Conservation (phyloP, 1,140 invertebrate species). For the Drosophila lacertosa region DNA sequence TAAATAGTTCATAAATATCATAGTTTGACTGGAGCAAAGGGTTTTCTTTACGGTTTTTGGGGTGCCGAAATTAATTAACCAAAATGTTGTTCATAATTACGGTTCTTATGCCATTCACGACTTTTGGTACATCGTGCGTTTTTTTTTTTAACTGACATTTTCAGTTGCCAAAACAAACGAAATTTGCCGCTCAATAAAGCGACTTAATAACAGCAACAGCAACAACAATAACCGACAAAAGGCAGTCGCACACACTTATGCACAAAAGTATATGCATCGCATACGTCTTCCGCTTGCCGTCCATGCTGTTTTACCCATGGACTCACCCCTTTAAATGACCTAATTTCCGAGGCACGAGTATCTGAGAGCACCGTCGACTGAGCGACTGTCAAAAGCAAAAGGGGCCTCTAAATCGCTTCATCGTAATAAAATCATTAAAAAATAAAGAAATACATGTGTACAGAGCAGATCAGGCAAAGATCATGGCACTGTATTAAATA, state of each 20-base stretch:
- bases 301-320: conserved; percentile 4
- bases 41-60: conserved; percentile 21
- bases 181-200: conserved; percentile 77
- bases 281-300: conserved; percentile 44
- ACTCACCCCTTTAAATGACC: conserved; percentile 50
- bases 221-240: conserved; percentile 20
- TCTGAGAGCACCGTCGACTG: conserved; percentile 37
- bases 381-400: conserved; percentile 37
- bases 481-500: neutral
- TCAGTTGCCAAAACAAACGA: conserved; percentile 43
- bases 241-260: conserved; percentile 18
- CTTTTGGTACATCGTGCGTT: conserved; percentile 52
- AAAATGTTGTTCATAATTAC: conserved; percentile 74
- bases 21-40: conserved; percentile 39
- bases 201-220: conserved; percentile 59
- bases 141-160: conserved; percentile 26
- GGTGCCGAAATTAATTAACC: conserved; percentile 75
- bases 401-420: conserved; percentile 19
- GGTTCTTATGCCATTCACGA: conserved; percentile 53
- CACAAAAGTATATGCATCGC: conserved; percentile 16
- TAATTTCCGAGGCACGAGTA: conserved; percentile 45
- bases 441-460: conserved; percentile 6
- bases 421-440: conserved; percentile 9
- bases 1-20: conserved; percentile 24
- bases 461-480: conserved; percentile 7